Evolutionary conservation across 2,113 vertebrate species (phyloP), one percentile per base, ranked within the genome.

Genomic region (Poicephalus meyeri): DNA sequence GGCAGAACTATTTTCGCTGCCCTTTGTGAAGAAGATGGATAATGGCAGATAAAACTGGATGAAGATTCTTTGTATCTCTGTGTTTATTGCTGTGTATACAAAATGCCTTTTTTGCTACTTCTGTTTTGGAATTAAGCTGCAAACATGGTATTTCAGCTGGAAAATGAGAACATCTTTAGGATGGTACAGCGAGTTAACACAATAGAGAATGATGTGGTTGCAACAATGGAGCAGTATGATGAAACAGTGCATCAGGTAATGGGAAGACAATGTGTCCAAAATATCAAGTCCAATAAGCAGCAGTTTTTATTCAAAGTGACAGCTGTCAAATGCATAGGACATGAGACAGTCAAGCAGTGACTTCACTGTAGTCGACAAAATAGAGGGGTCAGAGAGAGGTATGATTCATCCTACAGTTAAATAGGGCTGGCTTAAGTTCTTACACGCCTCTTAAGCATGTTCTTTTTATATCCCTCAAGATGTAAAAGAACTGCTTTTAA

Each of bases 281-380:
- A 80, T 68, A 80, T 91, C 83, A 92, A 89, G 50, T 93, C 42
- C 1, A 86, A 94, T 87, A 89, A 83, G 53, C 18, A 92, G 47
- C 65, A 95, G 33, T 69, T 95, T 96, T 91, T 76, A 95, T 96
- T 88, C 29, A 74, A 85, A 86, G 69, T 95, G 94, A 86, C 90
- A 95, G 88, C 93, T 96, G 93, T 82, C 93, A 95, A 88, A 89
- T 56, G 69, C 0, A 4, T 72, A 88, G 61, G 58, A 89, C 3
- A 53, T 23, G 2, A 92, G 26, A 78, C 84, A 87, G 58, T 80
- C 68, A 56, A 80, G 80, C 73, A 92, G 42, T 13, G 46, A 44
- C 33, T 94, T 91, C 68, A 80, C 20, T 89, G 58, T 78, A 95
- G 60, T 5, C 11, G 64, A 78, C 76, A 89, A 90, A 97, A 95